Percentiles rank a stretch among this genome's conserved stretches.
phyloP scores from a whole-genome alignment of 2,797 vertebrate genomes.

The Lepidocolaptes lacrymiger region DNA sequence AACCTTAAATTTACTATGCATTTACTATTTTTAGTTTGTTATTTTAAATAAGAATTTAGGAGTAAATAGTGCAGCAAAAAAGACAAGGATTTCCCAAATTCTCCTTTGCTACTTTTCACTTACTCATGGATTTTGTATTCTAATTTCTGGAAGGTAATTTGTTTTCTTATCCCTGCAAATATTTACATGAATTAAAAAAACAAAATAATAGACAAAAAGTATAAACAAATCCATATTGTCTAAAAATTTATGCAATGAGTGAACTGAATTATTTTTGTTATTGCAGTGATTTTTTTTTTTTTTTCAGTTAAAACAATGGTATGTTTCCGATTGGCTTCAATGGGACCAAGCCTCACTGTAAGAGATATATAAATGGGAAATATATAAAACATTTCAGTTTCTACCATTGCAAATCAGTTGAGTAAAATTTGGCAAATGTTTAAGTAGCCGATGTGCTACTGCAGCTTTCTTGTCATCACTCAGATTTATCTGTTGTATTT shows the following conservation, averaged over 20 bases:
- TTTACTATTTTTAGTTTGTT: not conserved
- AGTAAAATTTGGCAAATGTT: not conserved
- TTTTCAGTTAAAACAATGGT: not conserved
- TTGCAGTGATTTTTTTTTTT: not conserved
- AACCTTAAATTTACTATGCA: not conserved
- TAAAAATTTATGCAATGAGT: not conserved
- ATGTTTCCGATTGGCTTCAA: not conserved
- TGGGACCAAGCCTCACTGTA: not conserved
- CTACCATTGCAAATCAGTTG: not conserved
- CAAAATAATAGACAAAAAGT: not conserved
- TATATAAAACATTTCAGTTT: not conserved
- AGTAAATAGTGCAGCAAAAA: not conserved
- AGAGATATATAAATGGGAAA: not conserved
- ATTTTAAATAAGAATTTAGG: not conserved
- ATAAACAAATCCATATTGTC: not conserved
- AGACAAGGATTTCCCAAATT: not conserved
- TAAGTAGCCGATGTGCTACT: not conserved
- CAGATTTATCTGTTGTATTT: not conserved
- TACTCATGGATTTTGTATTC: not conserved
- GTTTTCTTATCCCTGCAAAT: not conserved
- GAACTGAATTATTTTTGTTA: not conserved
- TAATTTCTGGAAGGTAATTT: not conserved
- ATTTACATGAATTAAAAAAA: not conserved
- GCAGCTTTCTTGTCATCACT: constrained; percentile 5
- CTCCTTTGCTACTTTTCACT: not conserved